Percentiles rank a stretch among this genome's conserved stretches.
Conservation (phyloP, 1,140 invertebrate species). For the Drosophila littoralis region DNA sequence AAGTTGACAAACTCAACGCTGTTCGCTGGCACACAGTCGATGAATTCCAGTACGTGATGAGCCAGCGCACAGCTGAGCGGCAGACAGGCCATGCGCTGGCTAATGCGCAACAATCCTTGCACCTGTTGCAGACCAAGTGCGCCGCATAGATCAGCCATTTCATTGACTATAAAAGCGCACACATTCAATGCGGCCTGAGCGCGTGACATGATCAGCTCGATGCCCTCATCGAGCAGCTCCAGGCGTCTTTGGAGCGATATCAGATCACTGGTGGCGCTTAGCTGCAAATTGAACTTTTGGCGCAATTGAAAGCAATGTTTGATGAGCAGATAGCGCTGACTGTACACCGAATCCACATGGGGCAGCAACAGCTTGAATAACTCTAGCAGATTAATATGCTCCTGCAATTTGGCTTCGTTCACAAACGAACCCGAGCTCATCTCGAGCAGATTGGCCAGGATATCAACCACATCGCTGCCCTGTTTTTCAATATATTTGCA, state of each 20-base stretch:
- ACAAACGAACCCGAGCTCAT: conserved; percentile 28
- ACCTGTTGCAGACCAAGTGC: conserved; percentile 61
- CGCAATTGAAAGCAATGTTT: conserved; percentile 62
- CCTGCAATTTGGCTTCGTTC: conserved; percentile 40
- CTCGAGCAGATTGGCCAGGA: conserved; percentile 59
- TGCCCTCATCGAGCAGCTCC: conserved; percentile 59
- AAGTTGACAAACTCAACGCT: conserved; percentile 65
- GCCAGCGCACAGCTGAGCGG: conserved; percentile 72
- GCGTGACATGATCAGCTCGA: conserved; percentile 65
- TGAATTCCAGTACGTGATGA: conserved; percentile 58
- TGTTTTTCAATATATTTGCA: conserved; percentile 46
- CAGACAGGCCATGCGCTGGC: conserved; percentile 65
- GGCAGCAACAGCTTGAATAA: conserved; percentile 69
- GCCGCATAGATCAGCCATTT: conserved; percentile 63
- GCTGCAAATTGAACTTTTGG: conserved; percentile 58
- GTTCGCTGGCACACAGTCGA: conserved; percentile 62
- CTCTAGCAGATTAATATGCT: conserved; percentile 65
- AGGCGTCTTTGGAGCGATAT: conserved; percentile 45
- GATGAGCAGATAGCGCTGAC: conserved; percentile 57
- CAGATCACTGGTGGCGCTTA: conserved; percentile 51
- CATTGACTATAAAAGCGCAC: conserved; percentile 56
- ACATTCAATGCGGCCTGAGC: conserved; percentile 68
- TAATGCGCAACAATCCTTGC: conserved; percentile 60
- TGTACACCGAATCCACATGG: conserved; percentile 33
- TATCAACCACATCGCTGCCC: conserved; percentile 54